Evolutionary conservation across 2,113 vertebrate genomes (phyloP), one percentile per base, ranked within the genome.

Genomic region (Pseudopodoces humilis): DNA sequence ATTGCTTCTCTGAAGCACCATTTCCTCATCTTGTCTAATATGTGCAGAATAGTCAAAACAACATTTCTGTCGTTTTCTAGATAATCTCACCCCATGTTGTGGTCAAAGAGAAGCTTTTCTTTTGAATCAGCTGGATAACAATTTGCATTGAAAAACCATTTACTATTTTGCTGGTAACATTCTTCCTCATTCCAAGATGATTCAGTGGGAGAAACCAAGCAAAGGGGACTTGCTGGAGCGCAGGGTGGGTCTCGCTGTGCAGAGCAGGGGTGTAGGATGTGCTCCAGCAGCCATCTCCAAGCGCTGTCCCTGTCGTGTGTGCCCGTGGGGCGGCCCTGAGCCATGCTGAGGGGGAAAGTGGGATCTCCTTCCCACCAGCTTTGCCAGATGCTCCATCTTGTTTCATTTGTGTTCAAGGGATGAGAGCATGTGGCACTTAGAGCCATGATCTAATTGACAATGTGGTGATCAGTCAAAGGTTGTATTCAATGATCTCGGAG

Each of bases 341-440:
- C 52, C 0, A 0, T 17, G 25, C 75, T 7, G 2, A 0, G 0
- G 16, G 11, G 22, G 21, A 23, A 31, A 5, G 9, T 1, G 3
- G 33, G 3, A 15, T 49, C 35, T 68, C 43, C 52, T 46, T 35
- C 64, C n/a, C 5, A 15, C 31, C 14, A 9, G 37, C 53, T 35
- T 23, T 60, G 41, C 37, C 9, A 7, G 31, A 13, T 70, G 41
- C 30, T 70, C 58, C 0, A 0, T 25, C 52, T 44, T 10, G 23
- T 37, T 65, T 39, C 19, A 24, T 59, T 52, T 74, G 31, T 44
- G 37, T 37, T 59, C 37, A 50, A 33, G 44, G 28, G 11, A 72
- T 44, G 31, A 33, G 6, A n/a, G 37, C 23, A 52, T 20, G 8
- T 44, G 68, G 59, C 76, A 37, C 43, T 43, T 64, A 59, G 17